These are phyloP conservation scores for Anarrhichthys ocellatus DNA, from an alignment of 2,113 vertebrate genomes.

Conservation along the genomic window DNA sequence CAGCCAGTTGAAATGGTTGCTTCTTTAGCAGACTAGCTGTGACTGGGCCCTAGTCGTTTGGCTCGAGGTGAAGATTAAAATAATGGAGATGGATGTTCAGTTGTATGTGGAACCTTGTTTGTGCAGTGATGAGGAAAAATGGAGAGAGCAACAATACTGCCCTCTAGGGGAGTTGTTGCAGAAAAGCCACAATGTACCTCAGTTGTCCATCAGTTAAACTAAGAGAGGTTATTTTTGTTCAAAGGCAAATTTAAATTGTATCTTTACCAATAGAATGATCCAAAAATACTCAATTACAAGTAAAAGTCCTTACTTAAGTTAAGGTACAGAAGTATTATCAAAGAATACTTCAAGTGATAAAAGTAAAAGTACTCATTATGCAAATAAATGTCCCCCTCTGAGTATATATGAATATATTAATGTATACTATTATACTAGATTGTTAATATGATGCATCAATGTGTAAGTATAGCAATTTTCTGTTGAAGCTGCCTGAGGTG, in stretches of 20 bases:
- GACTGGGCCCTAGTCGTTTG: background rate
- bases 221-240: background rate
- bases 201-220: background rate
- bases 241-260: background rate
- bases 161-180: conserved; percentile 59
- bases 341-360: background rate
- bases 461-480: background rate
- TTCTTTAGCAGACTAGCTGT: background rate
- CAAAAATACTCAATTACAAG: background rate
- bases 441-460: background rate
- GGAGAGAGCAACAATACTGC: conserved; percentile 43
- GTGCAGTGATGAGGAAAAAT: background rate
- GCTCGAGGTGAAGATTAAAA: background rate
- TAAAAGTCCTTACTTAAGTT: background rate
- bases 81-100: background rate
- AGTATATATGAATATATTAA: background rate
- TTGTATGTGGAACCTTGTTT: conserved; percentile 3
- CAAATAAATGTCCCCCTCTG: background rate
- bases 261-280: background rate
- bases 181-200: conserved; percentile 8
- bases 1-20: background rate
- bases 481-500: background rate
- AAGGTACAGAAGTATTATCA: background rate
- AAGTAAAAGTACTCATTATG: background rate
- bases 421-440: background rate